Conservation (phyloP, 2,888 invertebrate genomes). For the Drosophila mimetica region DNA sequence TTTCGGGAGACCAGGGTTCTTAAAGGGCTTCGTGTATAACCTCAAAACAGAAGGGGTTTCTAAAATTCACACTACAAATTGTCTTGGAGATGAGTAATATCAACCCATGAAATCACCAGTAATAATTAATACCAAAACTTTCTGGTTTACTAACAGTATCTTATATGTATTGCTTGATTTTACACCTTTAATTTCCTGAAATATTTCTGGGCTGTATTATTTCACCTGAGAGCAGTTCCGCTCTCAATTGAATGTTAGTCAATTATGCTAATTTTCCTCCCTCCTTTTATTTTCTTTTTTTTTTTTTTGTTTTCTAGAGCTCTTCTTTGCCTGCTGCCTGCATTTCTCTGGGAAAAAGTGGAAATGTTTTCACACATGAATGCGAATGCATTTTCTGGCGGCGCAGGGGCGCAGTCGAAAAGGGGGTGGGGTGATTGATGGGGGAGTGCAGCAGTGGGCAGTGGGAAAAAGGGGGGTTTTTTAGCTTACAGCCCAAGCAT, state of each 20-base stretch:
- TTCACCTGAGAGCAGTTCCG: conserved; percentile 3
- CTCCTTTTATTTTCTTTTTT: background rate
- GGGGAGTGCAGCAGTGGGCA: background rate
- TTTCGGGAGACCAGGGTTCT: no score
- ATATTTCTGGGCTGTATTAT: background rate
- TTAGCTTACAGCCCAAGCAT: conserved; percentile 31
- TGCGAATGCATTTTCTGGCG: conserved; percentile 63
- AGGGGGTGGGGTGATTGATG: background rate
- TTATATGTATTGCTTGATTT: no score
- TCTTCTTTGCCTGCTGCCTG: conserved; percentile 20
- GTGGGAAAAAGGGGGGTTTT: conserved; percentile 17
- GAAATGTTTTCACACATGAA: conserved; percentile 79
- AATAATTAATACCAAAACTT: no score
- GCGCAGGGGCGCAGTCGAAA: conserved; percentile 2
- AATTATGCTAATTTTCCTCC: conserved; percentile 35
- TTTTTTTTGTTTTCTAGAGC: conserved; percentile 24
- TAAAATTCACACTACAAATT: no score
- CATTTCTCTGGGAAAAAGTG: conserved; percentile 57
- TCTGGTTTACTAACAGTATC: background rate
- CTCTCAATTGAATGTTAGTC: conserved; percentile 20
- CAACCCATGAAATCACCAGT: background rate
- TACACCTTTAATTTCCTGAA: conserved; percentile 1
- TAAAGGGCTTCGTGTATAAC: no score
- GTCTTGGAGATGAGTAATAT: no score
- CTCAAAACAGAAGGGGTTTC: no score